Conservation (phyloP, 2,113 vertebrate species). For the Rhynchomys soricoides region DNA sequence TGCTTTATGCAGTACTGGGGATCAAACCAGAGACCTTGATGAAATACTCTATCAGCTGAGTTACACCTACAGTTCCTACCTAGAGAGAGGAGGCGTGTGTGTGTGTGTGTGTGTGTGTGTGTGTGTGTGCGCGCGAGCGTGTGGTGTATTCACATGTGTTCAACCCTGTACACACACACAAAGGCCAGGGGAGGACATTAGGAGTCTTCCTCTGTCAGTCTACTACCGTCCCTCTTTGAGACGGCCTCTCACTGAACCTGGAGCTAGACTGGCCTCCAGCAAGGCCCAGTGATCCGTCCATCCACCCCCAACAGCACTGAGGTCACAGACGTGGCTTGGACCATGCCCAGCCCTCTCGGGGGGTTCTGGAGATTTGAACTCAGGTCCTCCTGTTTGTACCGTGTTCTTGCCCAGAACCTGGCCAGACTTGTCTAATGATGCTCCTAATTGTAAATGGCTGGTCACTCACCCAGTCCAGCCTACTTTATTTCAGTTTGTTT, state of each 20-base stretch:
- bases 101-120: background rate
- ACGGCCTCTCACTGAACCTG: background rate
- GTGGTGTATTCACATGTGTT: too few species aligned
- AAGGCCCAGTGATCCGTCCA: background rate
- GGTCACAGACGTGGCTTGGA: background rate
- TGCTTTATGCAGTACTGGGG: background rate
- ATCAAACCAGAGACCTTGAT: background rate
- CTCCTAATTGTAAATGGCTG: background rate
- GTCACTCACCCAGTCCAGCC: background rate
- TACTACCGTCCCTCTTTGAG: background rate
- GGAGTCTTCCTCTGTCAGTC: background rate
- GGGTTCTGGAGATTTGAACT: background rate
- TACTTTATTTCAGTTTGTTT: background rate
- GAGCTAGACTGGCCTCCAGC: background rate
- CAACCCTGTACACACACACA: background rate
- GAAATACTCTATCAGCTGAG: background rate
- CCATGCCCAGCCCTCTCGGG: background rate
- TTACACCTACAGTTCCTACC: background rate
- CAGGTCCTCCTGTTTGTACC: background rate
- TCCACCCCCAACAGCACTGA: background rate
- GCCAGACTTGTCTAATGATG: background rate
- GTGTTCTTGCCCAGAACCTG: background rate
- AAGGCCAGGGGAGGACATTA: background rate
- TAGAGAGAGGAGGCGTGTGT: background rate
- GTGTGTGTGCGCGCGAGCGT: too few species aligned